Conservation (phyloP, 2,888 invertebrate species). For the Athripsodes cinereus region DNA sequence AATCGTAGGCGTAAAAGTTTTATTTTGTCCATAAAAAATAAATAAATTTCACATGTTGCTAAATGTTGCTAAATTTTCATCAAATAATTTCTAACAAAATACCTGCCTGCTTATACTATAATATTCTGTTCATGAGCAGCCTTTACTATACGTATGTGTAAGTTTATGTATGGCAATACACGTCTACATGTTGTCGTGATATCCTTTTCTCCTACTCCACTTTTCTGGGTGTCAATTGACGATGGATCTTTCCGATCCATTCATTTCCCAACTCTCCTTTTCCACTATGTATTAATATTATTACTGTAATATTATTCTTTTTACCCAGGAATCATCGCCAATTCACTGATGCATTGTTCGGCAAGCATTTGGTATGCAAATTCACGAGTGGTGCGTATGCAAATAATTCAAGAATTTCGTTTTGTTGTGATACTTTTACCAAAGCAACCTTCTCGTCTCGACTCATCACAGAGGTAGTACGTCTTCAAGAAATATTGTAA, state of each 20-base stretch:
- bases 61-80: no score
- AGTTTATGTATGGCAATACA: background rate
- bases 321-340: background rate
- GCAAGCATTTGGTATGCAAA: slow-evolving; percentile 22
- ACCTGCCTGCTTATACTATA: no score
- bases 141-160: no score
- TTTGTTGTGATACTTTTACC: background rate
- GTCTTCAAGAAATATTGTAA: background rate
- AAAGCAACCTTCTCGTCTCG: background rate
- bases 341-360: slow-evolving; percentile 6
- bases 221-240: slow-evolving; percentile 14
- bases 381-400: slow-evolving; percentile 12
- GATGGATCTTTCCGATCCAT: slow-evolving; percentile 1
- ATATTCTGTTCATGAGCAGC: no score
- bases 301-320: background rate
- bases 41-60: no score
- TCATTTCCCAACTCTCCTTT: background rate
- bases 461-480: background rate
- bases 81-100: no score
- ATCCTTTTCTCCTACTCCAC: background rate
- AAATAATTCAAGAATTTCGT: slow-evolving; percentile 5
- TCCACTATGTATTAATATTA: background rate
- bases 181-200: background rate
- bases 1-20: no score
- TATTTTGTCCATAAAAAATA: no score